Base-by-base conservation (phyloP, 2,888 invertebrate species). In the Pollenia griseotomentosa region DNA sequence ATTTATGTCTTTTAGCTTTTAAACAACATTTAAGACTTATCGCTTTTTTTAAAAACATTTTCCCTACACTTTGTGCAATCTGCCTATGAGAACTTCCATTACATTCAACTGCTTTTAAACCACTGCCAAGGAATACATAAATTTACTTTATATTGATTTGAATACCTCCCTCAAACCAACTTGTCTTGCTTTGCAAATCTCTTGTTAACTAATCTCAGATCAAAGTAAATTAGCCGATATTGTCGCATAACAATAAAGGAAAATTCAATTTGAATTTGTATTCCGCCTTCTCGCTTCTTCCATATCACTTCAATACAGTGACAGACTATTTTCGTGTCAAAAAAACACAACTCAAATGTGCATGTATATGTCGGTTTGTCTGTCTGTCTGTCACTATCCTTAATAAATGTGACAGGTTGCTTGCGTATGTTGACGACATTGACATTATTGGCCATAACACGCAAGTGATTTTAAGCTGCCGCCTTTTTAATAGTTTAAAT, bases 401-500 rank as follows among this genome's bases (percentile, higher is more conserved):
- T 53, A 63, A 70, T 70, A 77, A 83, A 63, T 70, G 61, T 70
- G 83, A 83, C 83, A 83, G 70, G 77, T 83, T 83, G 75, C 77
- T 23, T 83, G 70, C 55, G 42, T 70, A 77, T 48, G 51, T 40
- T 83, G 77, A 77, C 55, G 70, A 70, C 63, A 77, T 63, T 70
- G 83, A 77, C 83, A 77, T 71, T 83, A 77, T 83, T 77, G 83
- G 16, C 61, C 68, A 63, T 40, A 83, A 70, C 77, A 77, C 70
- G 77, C 83, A 83, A 77, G 57, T 66, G 73, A 48, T 61, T 57
- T 48, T 61, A 77, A 77, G 61, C 70, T 33, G 70, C 55, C 61
- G 70, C 75, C 61, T 61, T 83, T 83, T 14, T 33, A 68, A 57
- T 66, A 75, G 51, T 44, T 82, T 40, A 42, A 57, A 73, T 42